Evolutionary conservation across 2,888 invertebrate species (phyloP).

Genomic region (Drosophila atroscutellata): DNA sequence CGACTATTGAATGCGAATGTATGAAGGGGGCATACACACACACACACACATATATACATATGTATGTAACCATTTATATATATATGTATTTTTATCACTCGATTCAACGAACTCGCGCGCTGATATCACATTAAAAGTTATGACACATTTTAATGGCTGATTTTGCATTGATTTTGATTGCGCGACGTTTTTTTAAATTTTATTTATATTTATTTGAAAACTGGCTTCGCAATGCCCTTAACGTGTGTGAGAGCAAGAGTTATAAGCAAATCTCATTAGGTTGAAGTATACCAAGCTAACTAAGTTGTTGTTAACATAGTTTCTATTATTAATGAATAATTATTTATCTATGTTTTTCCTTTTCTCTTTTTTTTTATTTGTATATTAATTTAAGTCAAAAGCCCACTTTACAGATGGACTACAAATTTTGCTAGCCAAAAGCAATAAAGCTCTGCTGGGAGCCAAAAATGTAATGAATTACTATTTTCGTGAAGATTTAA

Average conservation of each 20-base stretch:
- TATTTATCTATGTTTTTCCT: background rate
- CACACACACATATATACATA: background rate
- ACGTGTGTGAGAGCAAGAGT: background rate
- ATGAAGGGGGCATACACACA: background rate
- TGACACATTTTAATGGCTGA: constrained; percentile 50
- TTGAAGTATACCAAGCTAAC: background rate
- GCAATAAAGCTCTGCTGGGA: background rate
- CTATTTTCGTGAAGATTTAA: background rate
- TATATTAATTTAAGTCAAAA: background rate
- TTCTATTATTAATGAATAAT: background rate
- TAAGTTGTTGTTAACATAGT: background rate
- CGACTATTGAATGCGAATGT: background rate
- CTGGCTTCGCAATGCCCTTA: constrained; percentile 1
- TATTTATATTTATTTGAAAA: constrained; percentile 11
- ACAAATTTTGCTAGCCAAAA: background rate
- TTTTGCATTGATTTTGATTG: constrained; percentile 50
- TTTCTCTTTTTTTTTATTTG: background rate
- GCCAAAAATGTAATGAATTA: background rate
- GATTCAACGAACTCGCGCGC: constrained; percentile 54
- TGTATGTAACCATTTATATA: too few species aligned
- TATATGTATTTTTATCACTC: constrained; percentile 13
- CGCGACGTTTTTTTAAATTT: background rate
- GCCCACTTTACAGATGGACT: background rate
- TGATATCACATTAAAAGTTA: constrained; percentile 49
- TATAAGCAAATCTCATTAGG: background rate